Evolutionary conservation across 1,140 invertebrate genomes (phyloP).

Genomic region (Monochamus saltuarius): DNA sequence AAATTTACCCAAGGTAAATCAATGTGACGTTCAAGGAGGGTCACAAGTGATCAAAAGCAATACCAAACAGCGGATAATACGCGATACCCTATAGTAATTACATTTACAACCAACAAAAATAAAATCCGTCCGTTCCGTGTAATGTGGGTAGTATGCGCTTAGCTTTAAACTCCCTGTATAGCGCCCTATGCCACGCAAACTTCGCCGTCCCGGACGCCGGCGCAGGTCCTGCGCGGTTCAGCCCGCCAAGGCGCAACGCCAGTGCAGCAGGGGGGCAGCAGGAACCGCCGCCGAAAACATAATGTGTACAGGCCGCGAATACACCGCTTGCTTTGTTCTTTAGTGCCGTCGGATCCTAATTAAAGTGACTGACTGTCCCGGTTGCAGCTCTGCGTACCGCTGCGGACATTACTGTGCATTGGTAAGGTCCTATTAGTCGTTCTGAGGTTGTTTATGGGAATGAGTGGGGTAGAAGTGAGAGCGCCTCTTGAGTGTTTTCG

Average conservation of each 20-base stretch:
- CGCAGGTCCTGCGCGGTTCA: conserved; percentile 1
- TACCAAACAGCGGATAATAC: no score
- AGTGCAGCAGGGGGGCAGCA: conserved; percentile 28
- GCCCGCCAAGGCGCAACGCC: conserved; percentile 23
- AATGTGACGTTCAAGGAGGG: no score
- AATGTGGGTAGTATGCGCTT: no score
- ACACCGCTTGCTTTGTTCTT: conserved; percentile 2
- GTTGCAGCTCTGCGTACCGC: neutral
- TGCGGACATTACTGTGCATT: conserved; percentile 16
- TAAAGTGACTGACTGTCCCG: neutral
- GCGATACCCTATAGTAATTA: no score
- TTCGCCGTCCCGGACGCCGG: neutral
- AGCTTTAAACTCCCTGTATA: neutral
- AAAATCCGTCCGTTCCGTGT: no score
- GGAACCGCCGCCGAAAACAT: conserved; percentile 14
- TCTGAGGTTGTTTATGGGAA: no score
- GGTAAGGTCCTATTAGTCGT: conserved; percentile 6
- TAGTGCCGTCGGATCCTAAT: neutral
- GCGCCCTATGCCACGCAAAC: neutral
- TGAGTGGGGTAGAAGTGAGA: no score
- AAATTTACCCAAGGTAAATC: no score
- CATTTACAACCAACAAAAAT: no score
- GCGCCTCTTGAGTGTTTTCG: no score
- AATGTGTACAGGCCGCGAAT: conserved; percentile 8
- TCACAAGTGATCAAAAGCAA: no score